These are phyloP conservation scores for Trichogramma pretiosum DNA, from an alignment of 1,140 invertebrate genomes.

Conservation along the genomic window DNA sequence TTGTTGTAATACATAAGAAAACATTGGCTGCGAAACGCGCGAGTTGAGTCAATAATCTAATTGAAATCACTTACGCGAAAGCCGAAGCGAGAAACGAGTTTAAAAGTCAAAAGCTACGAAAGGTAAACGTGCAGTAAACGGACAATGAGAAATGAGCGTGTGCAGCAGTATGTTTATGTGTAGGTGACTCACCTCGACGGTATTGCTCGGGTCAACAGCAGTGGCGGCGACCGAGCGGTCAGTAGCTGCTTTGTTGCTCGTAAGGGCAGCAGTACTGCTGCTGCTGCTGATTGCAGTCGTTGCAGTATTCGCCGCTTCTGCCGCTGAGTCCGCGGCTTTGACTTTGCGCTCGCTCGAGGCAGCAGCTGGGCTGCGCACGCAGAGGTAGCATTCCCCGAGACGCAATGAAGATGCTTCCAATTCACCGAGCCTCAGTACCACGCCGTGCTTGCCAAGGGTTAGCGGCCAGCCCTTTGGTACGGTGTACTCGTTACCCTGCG, in stretches of 20 bases:
- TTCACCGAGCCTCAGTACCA: slow-evolving; percentile 43
- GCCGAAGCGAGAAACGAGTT: too few species aligned
- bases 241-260: slow-evolving; percentile 32
- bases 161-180: too few species aligned
- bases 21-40: too few species aligned
- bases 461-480: slow-evolving; percentile 44
- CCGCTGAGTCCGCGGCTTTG: slow-evolving; percentile 24
- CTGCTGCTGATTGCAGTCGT: neutral
- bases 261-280: neutral
- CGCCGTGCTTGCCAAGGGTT: slow-evolving; percentile 38
- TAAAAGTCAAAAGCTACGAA: too few species aligned
- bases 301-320: slow-evolving; percentile 24
- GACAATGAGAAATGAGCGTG: too few species aligned
- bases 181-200: slow-evolving; percentile 40
- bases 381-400: slow-evolving; percentile 47
- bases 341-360: slow-evolving; percentile 33
- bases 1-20: too few species aligned
- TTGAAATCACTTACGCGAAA: too few species aligned
- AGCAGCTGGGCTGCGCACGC: slow-evolving; percentile 40
- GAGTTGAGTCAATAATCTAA: too few species aligned
- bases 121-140: too few species aligned
- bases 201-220: slow-evolving; percentile 36
- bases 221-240: slow-evolving; percentile 27
- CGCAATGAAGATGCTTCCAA: slow-evolving; percentile 42
- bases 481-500: slow-evolving; percentile 42